A percentile compares a stretch with the other conserved stretches of the same genome.
Conservation (phyloP, 2,113 vertebrate species). For the Tachycineta bicolor region DNA sequence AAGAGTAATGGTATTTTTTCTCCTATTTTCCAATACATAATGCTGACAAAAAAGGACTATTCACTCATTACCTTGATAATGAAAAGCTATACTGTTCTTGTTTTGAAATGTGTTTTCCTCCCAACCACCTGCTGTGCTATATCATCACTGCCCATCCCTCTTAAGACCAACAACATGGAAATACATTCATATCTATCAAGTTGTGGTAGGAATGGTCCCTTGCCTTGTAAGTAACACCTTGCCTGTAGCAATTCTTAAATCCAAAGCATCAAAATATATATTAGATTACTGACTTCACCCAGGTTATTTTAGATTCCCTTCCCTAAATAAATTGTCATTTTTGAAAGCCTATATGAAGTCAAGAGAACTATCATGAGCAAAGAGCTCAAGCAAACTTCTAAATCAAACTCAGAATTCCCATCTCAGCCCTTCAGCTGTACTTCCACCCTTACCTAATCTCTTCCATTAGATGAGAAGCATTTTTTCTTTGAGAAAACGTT, state of each 20-base stretch:
- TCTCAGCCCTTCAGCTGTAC: not conserved
- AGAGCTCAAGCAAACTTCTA: not conserved
- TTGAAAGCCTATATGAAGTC: not conserved
- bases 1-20: accelerated
- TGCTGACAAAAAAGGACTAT: not conserved
- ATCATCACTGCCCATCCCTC: not conserved
- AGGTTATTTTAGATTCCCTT: not conserved
- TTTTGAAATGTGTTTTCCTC: not conserved
- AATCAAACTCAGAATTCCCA: not conserved
- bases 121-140: not conserved
- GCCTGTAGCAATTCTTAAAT: not conserved
- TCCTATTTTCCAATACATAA: not conserved
- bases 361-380: not conserved
- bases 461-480: not conserved
- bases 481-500: not conserved
- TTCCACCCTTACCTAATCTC: not conserved
- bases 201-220: not conserved
- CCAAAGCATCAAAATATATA: not conserved
- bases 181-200: not conserved
- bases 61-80: not conserved
- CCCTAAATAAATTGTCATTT: not conserved
- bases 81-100: not conserved
- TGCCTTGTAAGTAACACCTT: not conserved
- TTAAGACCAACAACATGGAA: not conserved
- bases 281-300: not conserved